These are phyloP conservation scores for Caretta caretta DNA, from an alignment of 2,113 vertebrate genomes.

Conservation along the genomic window DNA sequence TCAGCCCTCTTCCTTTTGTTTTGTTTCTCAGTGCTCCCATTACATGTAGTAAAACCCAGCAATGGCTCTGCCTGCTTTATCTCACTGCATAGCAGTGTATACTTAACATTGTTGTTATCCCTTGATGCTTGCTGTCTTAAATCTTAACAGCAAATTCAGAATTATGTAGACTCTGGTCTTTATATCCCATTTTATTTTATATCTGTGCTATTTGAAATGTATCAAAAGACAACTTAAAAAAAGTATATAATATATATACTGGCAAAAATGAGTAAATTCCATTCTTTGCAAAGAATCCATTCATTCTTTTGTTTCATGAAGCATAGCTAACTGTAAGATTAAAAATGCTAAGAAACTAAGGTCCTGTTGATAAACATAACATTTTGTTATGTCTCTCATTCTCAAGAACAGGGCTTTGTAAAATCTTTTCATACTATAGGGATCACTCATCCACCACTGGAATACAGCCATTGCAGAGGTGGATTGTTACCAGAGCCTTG, in stretches of 20 bases:
- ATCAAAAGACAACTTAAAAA: background rate
- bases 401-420: background rate
- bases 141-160: conserved; percentile 3
- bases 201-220: background rate
- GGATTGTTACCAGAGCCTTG: background rate
- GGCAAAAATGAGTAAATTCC: background rate
- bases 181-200: background rate
- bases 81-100: background rate
- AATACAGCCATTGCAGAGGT: background rate
- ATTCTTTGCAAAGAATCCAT: background rate
- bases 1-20: background rate
- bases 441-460: background rate
- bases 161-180: background rate
- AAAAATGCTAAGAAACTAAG: background rate
- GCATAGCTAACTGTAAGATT: background rate
- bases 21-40: background rate
- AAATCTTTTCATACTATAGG: background rate
- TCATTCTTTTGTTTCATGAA: background rate
- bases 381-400: conserved; percentile 5
- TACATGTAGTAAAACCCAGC: background rate
- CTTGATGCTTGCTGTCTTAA: background rate
- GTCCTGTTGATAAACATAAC: background rate
- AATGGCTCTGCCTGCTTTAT: background rate
- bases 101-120: background rate
- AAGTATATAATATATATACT: background rate